phyloP scores from a whole-genome alignment of 2,797 vertebrate genomes.

The Spea hammondii region DNA sequence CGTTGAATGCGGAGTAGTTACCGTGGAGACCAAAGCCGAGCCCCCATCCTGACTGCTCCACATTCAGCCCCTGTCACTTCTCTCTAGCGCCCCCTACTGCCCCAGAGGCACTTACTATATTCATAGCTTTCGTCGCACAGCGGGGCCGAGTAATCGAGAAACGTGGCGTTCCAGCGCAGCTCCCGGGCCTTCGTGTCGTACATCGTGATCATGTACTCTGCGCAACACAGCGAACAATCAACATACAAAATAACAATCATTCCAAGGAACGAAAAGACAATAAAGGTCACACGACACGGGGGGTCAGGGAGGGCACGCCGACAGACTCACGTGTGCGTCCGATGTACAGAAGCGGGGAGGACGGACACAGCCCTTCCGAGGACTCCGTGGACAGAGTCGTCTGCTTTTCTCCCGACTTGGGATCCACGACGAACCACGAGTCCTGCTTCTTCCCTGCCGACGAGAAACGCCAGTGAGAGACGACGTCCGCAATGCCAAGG shows the following conservation, averaged over 20 bases:
- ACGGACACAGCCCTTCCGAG: slow-evolving; percentile 81
- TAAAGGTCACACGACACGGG: no score
- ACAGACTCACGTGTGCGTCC: slow-evolving; percentile 83
- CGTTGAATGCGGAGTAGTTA: background rate
- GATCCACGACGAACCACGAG: slow-evolving; percentile 91
- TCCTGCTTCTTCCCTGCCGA: slow-evolving; percentile 94
- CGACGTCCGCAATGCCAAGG: no score
- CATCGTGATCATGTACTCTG: slow-evolving; percentile 95
- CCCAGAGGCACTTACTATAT: slow-evolving; percentile 78
- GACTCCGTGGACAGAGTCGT: slow-evolving; percentile 84
- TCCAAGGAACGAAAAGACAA: no score
- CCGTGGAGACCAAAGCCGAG: background rate
- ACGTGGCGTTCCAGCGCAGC: slow-evolving; percentile 91
- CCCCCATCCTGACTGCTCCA: no score
- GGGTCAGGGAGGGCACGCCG: no score
- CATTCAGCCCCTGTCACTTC: no score
- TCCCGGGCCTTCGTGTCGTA: slow-evolving; percentile 88
- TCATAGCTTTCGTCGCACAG: slow-evolving; percentile 75
- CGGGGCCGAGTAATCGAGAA: slow-evolving; percentile 85
- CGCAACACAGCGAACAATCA: slow-evolving; percentile 5
- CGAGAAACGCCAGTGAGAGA: background rate
- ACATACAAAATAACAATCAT: no score
- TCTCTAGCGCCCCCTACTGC: no score
- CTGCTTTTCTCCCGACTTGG: slow-evolving; percentile 90
- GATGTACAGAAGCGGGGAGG: slow-evolving; percentile 86